phyloP scores from a whole-genome alignment of 64 coral and sea anemone species.

The Pocillopora damicornis region DNA sequence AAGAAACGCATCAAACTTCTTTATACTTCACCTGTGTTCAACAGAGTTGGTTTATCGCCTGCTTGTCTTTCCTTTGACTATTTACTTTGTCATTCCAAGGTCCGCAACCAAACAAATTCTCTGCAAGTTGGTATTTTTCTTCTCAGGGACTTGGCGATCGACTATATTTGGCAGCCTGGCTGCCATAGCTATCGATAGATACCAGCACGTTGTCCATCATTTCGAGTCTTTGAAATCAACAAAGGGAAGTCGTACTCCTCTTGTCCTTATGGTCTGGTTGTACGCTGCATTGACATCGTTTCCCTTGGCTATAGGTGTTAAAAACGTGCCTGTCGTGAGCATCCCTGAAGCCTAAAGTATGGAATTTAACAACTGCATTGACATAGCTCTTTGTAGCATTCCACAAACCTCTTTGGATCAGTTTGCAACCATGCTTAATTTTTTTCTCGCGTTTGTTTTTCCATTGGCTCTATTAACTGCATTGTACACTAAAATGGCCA shows the following conservation, averaged over 20 bases:
- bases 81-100: neutral
- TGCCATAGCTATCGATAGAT: constrained; percentile 19
- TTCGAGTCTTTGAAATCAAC: neutral
- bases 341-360: constrained; percentile 3
- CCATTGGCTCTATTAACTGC: neutral
- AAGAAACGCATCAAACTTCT: constrained; percentile 25
- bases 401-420: neutral
- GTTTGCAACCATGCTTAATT: neutral
- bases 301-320: neutral
- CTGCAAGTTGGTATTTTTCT: neutral
- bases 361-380: neutral
- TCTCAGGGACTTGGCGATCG: neutral
- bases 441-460: neutral
- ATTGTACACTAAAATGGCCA: neutral
- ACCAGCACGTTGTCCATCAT: constrained; percentile 9
- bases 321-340: neutral
- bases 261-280: neutral
- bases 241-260: neutral
- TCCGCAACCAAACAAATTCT: neutral
- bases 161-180: constrained; percentile 10
- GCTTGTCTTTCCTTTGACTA: neutral
- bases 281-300: neutral
- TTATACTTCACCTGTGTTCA: constrained; percentile 38
- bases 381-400: neutral
- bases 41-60: constrained; percentile 31